Base-by-base conservation (phyloP, 2,797 vertebrate genomes). In the Zonotrichia albicollis region DNA sequence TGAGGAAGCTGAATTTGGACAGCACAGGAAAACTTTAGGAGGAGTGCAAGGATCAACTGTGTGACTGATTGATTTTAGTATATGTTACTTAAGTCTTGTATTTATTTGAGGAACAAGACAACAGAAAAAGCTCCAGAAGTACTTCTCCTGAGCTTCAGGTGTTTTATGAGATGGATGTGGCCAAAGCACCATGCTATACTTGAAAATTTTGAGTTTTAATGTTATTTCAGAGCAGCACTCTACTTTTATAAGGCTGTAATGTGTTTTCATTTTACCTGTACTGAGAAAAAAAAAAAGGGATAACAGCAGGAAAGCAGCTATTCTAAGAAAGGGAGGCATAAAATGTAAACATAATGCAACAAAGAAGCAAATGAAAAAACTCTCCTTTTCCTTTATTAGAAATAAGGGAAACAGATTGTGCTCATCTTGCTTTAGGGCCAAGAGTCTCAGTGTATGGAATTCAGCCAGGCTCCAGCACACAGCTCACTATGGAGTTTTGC, bases 391-490 rank as follows among this genome's bases (percentile, higher is more conserved):
- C 96, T 95, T 96, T 96, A 97, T 95, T 95, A 97, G 95, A 95
- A 97, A 94, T 70, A 95, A 89, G 92, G 90, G 95, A 97, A 97
- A 95, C 98, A 98, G 97, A 97, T 92, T 98, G 97, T 72, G 94
- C 91, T 96, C 94, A 65, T 97, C 93, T 96, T 95, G 97, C 97
- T 97, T 70, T 67, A 79, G 70, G 96, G 98, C 97, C 96, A 96
- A 88, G 89, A 97, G 95, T 70, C 75, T 51, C 84, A 18, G 8
- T 27, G 61, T 45, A 11, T 97, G 97, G 97, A 97, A 96, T 45
- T 65, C 89, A 89, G 96, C 96, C 97, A 97, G 96, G 96, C n/a
- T 94, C 90, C 11, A 48, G 93, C 94, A 96, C 96, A 93, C 43
- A 88, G 86, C 92, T 95, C 97, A 93, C 96, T 95, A 38, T 61